phyloP scores from a whole-genome alignment of 2,888 invertebrate genomes.

The Saturnia japonica region DNA sequence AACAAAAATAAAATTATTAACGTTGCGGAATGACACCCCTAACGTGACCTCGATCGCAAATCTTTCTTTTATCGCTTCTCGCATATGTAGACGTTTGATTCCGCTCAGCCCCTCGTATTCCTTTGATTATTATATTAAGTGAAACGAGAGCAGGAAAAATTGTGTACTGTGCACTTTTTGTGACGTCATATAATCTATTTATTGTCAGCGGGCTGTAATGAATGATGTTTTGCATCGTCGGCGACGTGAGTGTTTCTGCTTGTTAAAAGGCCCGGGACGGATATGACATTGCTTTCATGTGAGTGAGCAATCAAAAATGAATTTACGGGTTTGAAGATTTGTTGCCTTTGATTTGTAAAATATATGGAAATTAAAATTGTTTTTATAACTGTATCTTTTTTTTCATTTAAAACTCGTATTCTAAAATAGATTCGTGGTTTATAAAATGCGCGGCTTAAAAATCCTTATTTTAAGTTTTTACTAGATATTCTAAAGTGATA shows the following conservation, averaged over 20 bases:
- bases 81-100: constrained; percentile 76
- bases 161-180: constrained; percentile 70
- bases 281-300: constrained; percentile 58
- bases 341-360: constrained; percentile 39
- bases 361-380: constrained; percentile 11
- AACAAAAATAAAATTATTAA: constrained; percentile 5
- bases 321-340: constrained; percentile 45
- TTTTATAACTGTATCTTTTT: not conserved
- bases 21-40: constrained; percentile 46
- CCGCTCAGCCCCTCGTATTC: constrained; percentile 67
- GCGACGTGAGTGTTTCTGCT: constrained; percentile 62
- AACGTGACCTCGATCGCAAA: constrained; percentile 53
- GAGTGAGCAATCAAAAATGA: constrained; percentile 64
- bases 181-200: constrained; percentile 77
- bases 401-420: not conserved
- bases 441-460: no score
- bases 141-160: constrained; percentile 68
- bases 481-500: no score
- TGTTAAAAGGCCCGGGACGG: constrained; percentile 56
- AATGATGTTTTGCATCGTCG: constrained; percentile 73
- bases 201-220: constrained; percentile 72
- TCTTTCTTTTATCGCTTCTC: constrained; percentile 69
- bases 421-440: not conserved
- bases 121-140: constrained; percentile 78
- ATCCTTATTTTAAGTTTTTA: not conserved